Conservation (phyloP, 2,797 vertebrate genomes). For the Coluber constrictor region DNA sequence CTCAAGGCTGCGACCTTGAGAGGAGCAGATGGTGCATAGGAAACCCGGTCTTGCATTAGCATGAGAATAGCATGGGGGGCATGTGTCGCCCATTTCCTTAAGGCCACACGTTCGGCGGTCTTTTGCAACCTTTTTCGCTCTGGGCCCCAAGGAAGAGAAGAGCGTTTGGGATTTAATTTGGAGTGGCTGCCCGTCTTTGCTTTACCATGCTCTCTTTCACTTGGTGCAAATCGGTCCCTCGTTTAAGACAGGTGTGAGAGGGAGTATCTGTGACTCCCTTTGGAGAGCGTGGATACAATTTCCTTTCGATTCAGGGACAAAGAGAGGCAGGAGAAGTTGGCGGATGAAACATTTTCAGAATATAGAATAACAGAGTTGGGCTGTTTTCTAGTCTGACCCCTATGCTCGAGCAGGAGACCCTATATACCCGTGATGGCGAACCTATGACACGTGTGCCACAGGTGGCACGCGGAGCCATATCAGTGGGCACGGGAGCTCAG, state of each 20-base stretch:
- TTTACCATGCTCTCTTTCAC: constrained; percentile 28
- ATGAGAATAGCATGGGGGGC: constrained; percentile 51
- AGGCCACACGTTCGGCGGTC: constrained; percentile 57
- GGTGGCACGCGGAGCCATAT: too few species aligned
- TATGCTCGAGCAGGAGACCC: too few species aligned
- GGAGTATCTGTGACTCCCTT: constrained; percentile 24
- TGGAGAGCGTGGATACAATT: constrained; percentile 2
- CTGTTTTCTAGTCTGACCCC: neutral
- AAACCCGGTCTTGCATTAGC: constrained; percentile 61
- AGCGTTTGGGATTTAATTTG: neutral
- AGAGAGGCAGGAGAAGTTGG: constrained; percentile 14
- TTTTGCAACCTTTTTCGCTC: constrained; percentile 35
- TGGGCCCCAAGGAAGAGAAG: neutral
- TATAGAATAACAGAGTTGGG: neutral
- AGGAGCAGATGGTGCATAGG: constrained; percentile 75
- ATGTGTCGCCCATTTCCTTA: constrained; percentile 57
- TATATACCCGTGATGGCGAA: neutral
- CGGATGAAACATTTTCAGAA: neutral
- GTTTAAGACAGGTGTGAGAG: constrained; percentile 18
- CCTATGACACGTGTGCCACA: too few species aligned
- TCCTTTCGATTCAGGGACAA: constrained; percentile 12
- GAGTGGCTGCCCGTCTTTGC: neutral
- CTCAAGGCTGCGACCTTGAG: constrained; percentile 56
- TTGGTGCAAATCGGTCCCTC: constrained; percentile 32
- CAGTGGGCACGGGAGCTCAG: too few species aligned